A percentile compares a stretch with the other conserved stretches of the same genome.
These are phyloP conservation scores for Corythornis vintsioides DNA, from an alignment of 2,113 vertebrate species.

Conservation along the genomic window DNA sequence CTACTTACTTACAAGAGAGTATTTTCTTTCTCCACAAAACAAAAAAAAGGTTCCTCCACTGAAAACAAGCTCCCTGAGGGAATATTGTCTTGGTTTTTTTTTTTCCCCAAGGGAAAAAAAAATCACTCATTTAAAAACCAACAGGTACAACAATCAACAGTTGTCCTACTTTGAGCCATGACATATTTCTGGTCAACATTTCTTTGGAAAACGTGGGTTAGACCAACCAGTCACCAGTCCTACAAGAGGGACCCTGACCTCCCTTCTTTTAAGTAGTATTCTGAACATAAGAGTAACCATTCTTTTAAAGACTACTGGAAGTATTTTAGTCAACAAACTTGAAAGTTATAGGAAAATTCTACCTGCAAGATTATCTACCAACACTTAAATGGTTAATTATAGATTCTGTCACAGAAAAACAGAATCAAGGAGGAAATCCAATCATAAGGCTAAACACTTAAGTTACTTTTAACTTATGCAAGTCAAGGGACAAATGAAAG, in stretches of 20 bases:
- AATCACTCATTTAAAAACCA: neutral
- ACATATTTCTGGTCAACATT: neutral
- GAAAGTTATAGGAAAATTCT: neutral
- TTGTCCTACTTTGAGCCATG: neutral
- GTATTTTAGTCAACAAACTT: neutral
- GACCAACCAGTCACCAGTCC: neutral
- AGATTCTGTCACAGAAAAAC: neutral
- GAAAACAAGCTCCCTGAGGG: constrained; percentile 48
- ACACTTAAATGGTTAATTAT: neutral
- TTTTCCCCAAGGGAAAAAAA: constrained; percentile 21
- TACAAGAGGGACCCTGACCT: neutral
- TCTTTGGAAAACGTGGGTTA: constrained; percentile 9
- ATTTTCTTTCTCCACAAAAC: too few species aligned
- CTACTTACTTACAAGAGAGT: neutral
- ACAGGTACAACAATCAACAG: neutral
- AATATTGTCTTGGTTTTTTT: neutral
- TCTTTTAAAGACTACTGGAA: neutral
- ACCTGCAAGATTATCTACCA: neutral
- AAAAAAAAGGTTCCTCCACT: neutral
- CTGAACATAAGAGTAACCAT: neutral
- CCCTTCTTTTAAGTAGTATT: neutral
- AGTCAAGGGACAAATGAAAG: constrained; percentile 15
- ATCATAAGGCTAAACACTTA: neutral
- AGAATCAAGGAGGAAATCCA: neutral
- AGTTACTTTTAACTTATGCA: neutral